Base-by-base conservation (phyloP, 2,888 invertebrate species). In the Dorcus parallelipipedus region DNA sequence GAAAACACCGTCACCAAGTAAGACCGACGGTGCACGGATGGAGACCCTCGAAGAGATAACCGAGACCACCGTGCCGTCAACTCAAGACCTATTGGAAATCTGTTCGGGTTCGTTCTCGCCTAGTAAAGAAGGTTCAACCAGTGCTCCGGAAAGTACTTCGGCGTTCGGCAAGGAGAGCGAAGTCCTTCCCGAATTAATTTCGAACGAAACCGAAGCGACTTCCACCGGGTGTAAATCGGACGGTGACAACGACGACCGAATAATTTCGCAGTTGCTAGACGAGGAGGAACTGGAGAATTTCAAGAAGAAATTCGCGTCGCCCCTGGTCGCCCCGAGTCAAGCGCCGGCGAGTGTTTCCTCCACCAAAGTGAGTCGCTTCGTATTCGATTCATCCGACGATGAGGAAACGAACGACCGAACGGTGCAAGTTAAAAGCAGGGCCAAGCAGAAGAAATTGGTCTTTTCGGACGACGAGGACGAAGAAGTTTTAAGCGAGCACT, bases 391-490 rank as follows among this genome's bases (percentile, higher is more conserved):
- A 1, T 76, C 76, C 2, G 78, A 78, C 2, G 78, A 78, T 38
- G 76, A 78, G 26, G 79, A 79, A 49, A 74, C 75, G 33, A 67
- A 68, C 9, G 69, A 67, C 50, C 48, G 33, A 57, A 52, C 49
- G 26, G 47, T 54, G 48, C 38, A 58, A 68, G 56, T 48, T 7
- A 67, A 62, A 51, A 71, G 59, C 53, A 75, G 68, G 56, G 73
- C 64, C 53, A 71, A 69, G 52, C 69, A 71, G 52, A 77, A 75
- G 61, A 80, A 78, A 70, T 75, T 83, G 10, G 59, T 77, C 3
- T 83, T 83, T 65, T 83, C 82, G 51, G 83, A 76, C 68, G 74
- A 79, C 65, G 67, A 80, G 69, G 76, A 74, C n/a, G n/a, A n/a
- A 43, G 75, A 76, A 56, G 69, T 65, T 9, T 77, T 73, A 59